These are phyloP conservation scores for Microctenopoma lineatum DNA, from an alignment of 2,797 vertebrate genomes.

Conservation along the genomic window DNA sequence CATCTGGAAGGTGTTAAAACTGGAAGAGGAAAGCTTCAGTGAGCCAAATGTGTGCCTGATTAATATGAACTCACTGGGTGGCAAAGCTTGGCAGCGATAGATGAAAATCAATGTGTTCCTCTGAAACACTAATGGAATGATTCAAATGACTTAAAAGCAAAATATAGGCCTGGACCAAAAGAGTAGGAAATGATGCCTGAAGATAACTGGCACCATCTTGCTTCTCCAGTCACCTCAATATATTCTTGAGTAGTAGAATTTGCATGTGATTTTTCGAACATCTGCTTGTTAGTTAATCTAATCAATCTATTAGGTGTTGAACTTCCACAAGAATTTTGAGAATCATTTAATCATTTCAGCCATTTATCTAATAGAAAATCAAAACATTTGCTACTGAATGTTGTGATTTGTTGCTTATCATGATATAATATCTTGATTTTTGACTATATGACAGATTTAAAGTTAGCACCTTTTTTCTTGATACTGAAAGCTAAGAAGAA, in stretches of 20 bases:
- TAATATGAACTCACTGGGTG: background rate
- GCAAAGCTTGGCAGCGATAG: background rate
- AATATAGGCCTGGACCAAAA: background rate
- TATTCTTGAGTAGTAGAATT: background rate
- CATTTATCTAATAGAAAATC: no score
- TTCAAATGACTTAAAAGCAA: background rate
- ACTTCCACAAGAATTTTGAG: no score
- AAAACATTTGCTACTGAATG: no score
- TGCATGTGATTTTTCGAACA: background rate
- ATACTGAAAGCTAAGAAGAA: no score
- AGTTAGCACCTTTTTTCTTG: no score
- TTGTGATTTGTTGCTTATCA: no score
- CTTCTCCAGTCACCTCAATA: background rate
- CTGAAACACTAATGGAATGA: background rate
- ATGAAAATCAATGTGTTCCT: background rate
- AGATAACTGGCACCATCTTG: background rate
- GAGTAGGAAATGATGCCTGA: background rate
- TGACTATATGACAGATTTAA: no score
- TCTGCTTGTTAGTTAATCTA: background rate
- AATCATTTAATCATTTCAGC: no score
- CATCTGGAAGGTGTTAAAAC: slow-evolving; percentile 49
- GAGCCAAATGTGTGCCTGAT: slow-evolving; percentile 2
- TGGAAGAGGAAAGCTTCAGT: slow-evolving; percentile 7
- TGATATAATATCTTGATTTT: no score
- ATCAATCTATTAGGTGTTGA: no score